Conservation (phyloP, 2,797 vertebrate species). For the Sebastes hubbsi region DNA sequence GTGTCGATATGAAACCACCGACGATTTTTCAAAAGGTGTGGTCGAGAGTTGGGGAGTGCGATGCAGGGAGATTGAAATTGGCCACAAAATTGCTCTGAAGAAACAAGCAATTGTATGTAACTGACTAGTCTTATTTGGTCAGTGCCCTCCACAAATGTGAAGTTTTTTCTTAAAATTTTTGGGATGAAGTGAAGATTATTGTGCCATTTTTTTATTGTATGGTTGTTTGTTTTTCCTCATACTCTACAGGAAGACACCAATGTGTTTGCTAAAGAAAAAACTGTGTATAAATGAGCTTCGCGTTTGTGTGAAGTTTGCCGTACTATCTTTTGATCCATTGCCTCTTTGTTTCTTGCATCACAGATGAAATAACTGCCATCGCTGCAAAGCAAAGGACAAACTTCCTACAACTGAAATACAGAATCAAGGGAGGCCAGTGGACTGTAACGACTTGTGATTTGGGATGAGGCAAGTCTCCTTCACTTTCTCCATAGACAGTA, state of each 20-base stretch:
- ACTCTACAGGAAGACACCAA: not conserved
- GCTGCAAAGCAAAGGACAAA: not conserved
- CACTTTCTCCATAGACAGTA: not conserved
- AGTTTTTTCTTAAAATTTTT: not conserved
- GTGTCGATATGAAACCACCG: constrained; percentile 24
- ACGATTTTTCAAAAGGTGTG: constrained; percentile 43
- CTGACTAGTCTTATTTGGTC: not conserved
- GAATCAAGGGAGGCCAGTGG: not conserved
- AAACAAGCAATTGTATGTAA: constrained; percentile 14
- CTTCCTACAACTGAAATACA: not conserved
- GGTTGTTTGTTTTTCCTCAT: no score
- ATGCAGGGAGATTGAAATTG: constrained; percentile 54
- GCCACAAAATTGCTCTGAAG: constrained; percentile 17
- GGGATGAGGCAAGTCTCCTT: not conserved
- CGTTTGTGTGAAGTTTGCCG: not conserved
- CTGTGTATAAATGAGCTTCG: not conserved
- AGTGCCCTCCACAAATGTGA: not conserved
- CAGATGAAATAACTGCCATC: not conserved
- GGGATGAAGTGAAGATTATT: not conserved
- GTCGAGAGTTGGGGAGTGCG: constrained; percentile 33
- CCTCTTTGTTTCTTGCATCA: not conserved
- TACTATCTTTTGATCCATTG: not conserved
- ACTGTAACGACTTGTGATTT: no score
- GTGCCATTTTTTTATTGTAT: no score
- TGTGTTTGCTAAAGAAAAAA: not conserved